Percentiles rank a stretch among this genome's conserved stretches.
These are phyloP conservation scores for Siderastrea radians DNA, from an alignment of 92 coral and sea anemone genomes.

Conservation along the genomic window DNA sequence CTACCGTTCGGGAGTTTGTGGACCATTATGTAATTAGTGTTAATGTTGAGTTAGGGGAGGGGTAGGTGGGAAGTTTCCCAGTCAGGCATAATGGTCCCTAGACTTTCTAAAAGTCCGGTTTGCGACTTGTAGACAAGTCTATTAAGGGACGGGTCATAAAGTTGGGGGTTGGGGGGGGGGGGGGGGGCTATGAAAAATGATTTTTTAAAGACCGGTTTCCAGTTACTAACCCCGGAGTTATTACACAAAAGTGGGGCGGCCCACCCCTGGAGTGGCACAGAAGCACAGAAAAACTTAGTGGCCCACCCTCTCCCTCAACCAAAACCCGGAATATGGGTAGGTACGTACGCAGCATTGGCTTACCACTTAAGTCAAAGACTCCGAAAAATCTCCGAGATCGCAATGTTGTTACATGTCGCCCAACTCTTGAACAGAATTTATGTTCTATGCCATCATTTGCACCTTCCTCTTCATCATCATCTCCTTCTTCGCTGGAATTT, in stretches of 20 bases:
- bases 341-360: not conserved
- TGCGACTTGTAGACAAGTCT: too few species aligned
- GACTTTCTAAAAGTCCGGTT: too few species aligned
- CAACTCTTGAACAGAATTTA: too few species aligned
- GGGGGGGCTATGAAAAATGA: not conserved
- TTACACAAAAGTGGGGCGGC: not conserved
- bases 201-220: not conserved
- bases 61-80: too few species aligned
- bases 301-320: not conserved
- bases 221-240: not conserved
- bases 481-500: constrained; percentile 47
- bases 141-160: constrained; percentile 1
- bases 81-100: too few species aligned
- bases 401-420: not conserved
- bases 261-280: constrained; percentile 9
- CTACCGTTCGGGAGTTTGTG: too few species aligned
- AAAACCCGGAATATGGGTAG: not conserved
- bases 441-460: constrained; percentile 43
- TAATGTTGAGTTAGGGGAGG: too few species aligned
- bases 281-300: not conserved
- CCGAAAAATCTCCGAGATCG: constrained; percentile 16
- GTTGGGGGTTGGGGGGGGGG: not conserved
- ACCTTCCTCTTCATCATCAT: constrained; percentile 38
- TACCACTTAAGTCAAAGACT: not conserved
- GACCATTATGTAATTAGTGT: too few species aligned